Evolutionary conservation across 1,140 invertebrate species (phyloP).

Genomic region (Drosophila ercepeae): DNA sequence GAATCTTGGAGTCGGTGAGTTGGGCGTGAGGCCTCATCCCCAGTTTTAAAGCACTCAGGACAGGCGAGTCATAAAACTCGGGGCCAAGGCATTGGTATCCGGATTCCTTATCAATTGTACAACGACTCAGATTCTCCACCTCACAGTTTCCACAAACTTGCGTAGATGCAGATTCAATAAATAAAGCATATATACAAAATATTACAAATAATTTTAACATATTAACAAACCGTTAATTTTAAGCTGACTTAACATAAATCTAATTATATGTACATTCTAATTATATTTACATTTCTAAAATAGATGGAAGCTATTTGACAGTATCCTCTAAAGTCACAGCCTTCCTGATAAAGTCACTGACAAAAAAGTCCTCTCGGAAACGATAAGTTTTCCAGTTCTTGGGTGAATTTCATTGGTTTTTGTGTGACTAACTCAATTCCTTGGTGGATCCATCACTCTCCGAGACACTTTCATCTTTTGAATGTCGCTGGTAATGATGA

Average conservation of each 20-base stretch:
- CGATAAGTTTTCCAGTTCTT: conserved; percentile 7
- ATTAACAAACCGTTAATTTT: background rate
- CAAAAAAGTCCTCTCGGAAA: background rate
- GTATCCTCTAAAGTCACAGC: background rate
- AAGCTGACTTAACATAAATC: background rate
- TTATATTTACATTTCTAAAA: too few relatives aligned
- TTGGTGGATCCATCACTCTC: conserved; percentile 26
- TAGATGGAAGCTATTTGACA: too few relatives aligned
- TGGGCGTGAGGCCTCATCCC: background rate
- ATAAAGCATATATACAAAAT: background rate
- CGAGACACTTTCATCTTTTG: conserved; percentile 44
- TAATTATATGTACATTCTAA: too few relatives aligned
- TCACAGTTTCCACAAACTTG: background rate
- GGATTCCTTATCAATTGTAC: background rate
- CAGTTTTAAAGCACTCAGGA: background rate
- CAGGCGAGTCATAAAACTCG: background rate
- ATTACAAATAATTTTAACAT: background rate
- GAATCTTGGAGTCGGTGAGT: background rate
- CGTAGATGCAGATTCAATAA: background rate
- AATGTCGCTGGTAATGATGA: conserved; percentile 44
- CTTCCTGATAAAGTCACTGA: background rate
- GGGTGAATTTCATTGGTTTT: background rate
- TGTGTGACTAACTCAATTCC: conserved; percentile 26
- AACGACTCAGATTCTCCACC: background rate
- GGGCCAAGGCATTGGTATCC: background rate